Conservation (phyloP, 2,113 vertebrate species). For the Dasypus novemcinctus region DNA sequence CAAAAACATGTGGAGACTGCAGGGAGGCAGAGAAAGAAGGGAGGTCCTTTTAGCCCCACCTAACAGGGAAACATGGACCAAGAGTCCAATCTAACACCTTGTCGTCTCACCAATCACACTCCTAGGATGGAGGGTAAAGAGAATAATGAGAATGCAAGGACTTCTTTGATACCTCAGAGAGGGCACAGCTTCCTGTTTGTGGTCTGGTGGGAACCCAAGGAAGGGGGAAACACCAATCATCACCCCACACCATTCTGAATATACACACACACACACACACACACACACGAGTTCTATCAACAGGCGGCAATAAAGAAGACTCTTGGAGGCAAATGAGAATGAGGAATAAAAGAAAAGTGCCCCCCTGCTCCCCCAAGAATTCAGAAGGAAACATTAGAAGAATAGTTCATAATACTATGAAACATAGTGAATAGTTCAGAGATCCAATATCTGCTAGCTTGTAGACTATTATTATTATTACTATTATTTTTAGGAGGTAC, state of each 20-base stretch:
- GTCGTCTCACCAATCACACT: neutral
- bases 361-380: neutral
- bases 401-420: no score
- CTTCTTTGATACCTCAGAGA: neutral
- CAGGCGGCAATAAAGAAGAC: neutral
- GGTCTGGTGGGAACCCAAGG: neutral
- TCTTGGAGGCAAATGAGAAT: neutral
- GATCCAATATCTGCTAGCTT: neutral
- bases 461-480: no score
- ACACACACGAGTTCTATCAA: neutral
- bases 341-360: neutral
- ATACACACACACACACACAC: neutral
- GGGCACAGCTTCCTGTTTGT: neutral
- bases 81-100: no score
- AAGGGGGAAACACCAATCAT: neutral
- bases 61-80: neutral
- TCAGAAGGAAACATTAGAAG: neutral
- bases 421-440: neutral
- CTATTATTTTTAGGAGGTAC: no score
- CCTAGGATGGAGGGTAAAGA: neutral
- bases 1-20: neutral
- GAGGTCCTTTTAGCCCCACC: neutral
- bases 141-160: neutral
- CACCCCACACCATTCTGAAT: neutral
- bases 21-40: neutral